phyloP scores from a whole-genome alignment of 1,140 invertebrate species.

The Atta cephalotes region DNA sequence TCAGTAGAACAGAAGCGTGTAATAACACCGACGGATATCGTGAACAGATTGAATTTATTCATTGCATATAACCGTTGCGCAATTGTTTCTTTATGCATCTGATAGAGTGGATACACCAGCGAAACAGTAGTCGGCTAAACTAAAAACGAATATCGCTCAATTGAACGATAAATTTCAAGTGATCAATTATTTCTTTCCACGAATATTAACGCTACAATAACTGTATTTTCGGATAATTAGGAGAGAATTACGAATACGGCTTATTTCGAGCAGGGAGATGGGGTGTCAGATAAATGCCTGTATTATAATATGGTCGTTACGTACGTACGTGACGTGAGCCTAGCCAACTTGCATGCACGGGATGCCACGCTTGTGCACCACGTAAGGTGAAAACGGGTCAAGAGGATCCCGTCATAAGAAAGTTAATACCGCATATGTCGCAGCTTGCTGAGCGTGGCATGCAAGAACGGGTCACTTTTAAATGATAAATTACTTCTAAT shows the following conservation, averaged over 20 bases:
- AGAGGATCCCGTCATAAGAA: constrained; percentile 70
- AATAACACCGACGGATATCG: constrained; percentile 36
- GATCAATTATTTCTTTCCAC: constrained; percentile 15
- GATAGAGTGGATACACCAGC: neutral
- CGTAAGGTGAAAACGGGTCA: constrained; percentile 67
- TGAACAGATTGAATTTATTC: constrained; percentile 52
- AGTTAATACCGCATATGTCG: constrained; percentile 69
- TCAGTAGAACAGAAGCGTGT: constrained; percentile 7
- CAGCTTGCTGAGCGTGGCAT: constrained; percentile 34
- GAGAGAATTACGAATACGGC: constrained; percentile 30
- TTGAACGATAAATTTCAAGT: constrained; percentile 9
- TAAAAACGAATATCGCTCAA: neutral
- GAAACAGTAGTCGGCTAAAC: neutral
- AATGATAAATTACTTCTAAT: constrained; percentile 73
- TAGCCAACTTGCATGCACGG: constrained; percentile 21
- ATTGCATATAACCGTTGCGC: constrained; percentile 18
- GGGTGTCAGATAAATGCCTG: constrained; percentile 43
- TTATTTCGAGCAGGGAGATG: constrained; percentile 15
- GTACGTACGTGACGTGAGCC: constrained; percentile 44
- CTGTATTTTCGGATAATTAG: constrained; percentile 36
- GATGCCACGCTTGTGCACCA: constrained; percentile 19
- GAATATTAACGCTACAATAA: neutral
- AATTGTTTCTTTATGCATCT: constrained; percentile 36
- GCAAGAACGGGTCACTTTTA: constrained; percentile 67
- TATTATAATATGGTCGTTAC: constrained; percentile 40